Percentiles rank a stretch among this genome's conserved stretches.
These are phyloP conservation scores for Tetrapedia diversipes DNA, from an alignment of 2,888 invertebrate species.

Conservation along the genomic window DNA sequence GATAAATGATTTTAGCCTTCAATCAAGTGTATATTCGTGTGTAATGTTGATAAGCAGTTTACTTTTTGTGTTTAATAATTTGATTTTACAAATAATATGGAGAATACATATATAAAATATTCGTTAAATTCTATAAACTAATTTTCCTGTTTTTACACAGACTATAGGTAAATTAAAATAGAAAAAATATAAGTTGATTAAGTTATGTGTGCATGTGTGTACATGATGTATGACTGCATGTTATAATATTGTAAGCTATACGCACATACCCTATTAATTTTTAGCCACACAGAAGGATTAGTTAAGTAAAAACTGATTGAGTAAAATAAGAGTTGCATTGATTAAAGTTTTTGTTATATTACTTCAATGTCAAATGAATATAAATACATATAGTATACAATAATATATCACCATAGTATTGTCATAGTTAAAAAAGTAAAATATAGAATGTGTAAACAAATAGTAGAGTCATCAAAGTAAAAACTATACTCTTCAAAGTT, in stretches of 20 bases:
- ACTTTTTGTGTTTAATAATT: neutral
- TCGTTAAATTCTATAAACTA: neutral
- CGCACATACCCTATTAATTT: neutral
- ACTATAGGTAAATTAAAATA: constrained; percentile 17
- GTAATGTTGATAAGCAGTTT: neutral
- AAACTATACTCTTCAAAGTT: neutral
- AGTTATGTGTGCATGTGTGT: neutral
- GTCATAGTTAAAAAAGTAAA: neutral
- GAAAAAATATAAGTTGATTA: constrained; percentile 5
- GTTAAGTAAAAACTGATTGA: neutral
- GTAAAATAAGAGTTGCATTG: neutral
- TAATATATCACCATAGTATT: neutral
- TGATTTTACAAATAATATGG: neutral
- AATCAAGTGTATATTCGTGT: neutral
- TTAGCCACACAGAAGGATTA: neutral
- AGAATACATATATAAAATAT: neutral
- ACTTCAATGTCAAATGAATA: constrained; percentile 1
- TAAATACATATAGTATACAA: neutral
- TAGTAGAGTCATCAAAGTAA: neutral
- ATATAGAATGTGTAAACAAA: neutral
- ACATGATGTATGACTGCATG: neutral
- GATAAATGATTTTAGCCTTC: neutral
- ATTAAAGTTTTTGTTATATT: neutral
- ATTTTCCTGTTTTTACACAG: neutral
- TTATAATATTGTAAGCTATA: neutral